Conservation (phyloP, 2,113 vertebrate genomes). For the Phrynocephalus versicolor region DNA sequence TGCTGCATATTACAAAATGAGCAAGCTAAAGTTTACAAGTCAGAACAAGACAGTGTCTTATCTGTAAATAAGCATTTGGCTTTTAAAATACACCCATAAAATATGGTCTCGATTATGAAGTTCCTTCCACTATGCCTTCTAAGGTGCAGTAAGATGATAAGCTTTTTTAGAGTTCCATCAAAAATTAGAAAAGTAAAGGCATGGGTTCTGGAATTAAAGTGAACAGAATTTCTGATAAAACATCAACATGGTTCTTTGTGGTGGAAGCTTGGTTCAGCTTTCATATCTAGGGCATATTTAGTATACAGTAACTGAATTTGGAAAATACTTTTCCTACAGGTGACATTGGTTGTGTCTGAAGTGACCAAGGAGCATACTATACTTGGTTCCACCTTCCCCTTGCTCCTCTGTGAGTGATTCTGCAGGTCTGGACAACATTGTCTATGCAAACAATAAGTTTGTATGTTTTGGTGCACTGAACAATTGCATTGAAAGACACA, state of each 20-base stretch:
- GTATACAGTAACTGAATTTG: background rate
- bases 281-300: background rate
- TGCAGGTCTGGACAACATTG: no score
- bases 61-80: background rate
- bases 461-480: no score
- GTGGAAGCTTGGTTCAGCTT: background rate
- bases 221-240: no score
- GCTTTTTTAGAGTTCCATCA: background rate
- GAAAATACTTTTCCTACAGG: background rate
- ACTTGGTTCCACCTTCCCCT: background rate
- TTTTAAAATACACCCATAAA: background rate
- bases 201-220: background rate
- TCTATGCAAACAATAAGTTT: no score
- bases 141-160: conserved; percentile 42
- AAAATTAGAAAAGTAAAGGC: background rate
- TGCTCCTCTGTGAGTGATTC: no score
- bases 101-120: background rate
- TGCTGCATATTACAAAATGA: background rate
- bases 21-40: background rate
- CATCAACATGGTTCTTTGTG: background rate
- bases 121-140: background rate
- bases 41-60: background rate
- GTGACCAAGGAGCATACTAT: background rate
- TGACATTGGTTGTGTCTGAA: background rate
- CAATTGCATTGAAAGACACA: no score